Percentiles rank a stretch among this genome's conserved stretches.
phyloP scores from a whole-genome alignment of 2,113 vertebrate genomes.

The Ailuropoda melanoleuca region DNA sequence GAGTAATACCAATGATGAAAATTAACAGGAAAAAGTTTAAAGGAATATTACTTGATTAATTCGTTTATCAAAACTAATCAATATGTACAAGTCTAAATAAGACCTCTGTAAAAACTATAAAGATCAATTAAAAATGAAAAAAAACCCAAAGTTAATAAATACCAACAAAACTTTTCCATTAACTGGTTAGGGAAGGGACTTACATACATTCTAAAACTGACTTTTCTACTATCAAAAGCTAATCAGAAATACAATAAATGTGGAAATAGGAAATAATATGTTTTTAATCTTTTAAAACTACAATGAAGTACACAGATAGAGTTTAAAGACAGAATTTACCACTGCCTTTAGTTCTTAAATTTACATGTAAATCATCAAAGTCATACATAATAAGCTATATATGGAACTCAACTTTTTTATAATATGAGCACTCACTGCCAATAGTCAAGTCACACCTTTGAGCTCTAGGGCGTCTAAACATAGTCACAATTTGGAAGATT shows the following conservation, averaged over 20 bases:
- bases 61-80: neutral
- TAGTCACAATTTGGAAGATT: neutral
- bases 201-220: neutral
- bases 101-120: neutral
- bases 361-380: conserved; percentile 10
- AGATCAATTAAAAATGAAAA: neutral
- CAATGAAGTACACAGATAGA: neutral
- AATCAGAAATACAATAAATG: neutral
- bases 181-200: neutral
- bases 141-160: neutral
- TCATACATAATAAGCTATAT: neutral
- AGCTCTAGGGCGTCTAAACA: neutral
- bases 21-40: neutral
- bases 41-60: neutral
- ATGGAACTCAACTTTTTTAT: neutral
- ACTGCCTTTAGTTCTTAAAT: conserved; percentile 16
- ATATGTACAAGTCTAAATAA: neutral
- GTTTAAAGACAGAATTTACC: neutral
- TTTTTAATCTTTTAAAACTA: neutral
- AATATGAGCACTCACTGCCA: neutral
- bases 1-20: neutral
- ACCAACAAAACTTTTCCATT: neutral
- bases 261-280: neutral
- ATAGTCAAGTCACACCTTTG: neutral
- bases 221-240: neutral